phyloP scores from a whole-genome alignment of 2,888 invertebrate species.

The Capitulum mitella region DNA sequence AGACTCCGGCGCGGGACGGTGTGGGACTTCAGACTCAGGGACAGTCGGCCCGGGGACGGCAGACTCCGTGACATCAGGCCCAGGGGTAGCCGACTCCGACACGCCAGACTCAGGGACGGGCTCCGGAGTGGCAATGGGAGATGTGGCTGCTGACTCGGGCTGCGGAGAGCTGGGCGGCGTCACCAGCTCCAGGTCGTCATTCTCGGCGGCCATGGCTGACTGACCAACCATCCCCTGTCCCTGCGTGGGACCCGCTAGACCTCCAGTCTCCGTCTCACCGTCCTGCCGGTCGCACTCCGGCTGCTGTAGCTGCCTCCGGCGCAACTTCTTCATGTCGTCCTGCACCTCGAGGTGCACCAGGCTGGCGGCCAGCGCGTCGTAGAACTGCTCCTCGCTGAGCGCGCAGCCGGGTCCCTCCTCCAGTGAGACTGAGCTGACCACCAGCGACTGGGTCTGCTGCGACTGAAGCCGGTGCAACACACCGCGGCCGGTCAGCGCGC shows the following conservation, averaged over 20 bases:
- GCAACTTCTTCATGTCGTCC: constrained; percentile 55
- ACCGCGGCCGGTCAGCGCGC: not conserved
- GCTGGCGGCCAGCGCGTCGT: constrained; percentile 97
- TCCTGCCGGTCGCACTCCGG: too few relatives aligned
- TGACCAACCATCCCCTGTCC: too few relatives aligned
- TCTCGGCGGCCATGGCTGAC: not conserved
- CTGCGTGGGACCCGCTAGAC: not conserved
- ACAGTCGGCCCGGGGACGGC: too few relatives aligned
- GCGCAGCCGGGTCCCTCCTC: constrained; percentile 96
- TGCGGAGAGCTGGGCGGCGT: too few relatives aligned
- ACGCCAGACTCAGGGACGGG: too few relatives aligned
- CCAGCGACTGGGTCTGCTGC: not conserved
- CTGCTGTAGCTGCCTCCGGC: constrained; percentile 34
- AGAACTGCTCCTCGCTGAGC: constrained; percentile 95
- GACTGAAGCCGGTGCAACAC: not conserved
- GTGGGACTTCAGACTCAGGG: too few relatives aligned
- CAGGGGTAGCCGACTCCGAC: too few relatives aligned
- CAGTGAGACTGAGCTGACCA: constrained; percentile 32
- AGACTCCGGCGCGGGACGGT: too few relatives aligned
- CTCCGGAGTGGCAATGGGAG: too few relatives aligned
- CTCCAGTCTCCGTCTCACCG: not conserved
- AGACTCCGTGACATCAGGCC: too few relatives aligned
- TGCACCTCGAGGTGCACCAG: constrained; percentile 94
- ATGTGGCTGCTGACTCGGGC: too few relatives aligned
- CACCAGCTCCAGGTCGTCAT: not conserved